Conservation (phyloP, 2,888 invertebrate species). For the Microplitis manilae region DNA sequence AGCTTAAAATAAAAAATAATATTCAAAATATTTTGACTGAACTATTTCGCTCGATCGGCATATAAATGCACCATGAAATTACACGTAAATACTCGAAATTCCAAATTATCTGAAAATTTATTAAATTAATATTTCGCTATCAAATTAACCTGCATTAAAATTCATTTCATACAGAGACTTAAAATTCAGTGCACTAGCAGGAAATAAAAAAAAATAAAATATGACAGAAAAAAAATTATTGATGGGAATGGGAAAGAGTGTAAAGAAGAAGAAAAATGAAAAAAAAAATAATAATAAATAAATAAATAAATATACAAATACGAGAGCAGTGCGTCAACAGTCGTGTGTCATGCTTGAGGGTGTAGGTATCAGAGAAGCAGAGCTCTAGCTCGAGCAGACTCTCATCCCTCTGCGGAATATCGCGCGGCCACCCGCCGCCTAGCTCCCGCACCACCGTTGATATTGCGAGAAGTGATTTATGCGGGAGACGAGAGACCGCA, state of each 20-base stretch:
- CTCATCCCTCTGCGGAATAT: constrained; percentile 31
- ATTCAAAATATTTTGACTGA: not conserved
- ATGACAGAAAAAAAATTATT: not conserved
- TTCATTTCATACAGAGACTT: not conserved
- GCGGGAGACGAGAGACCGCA: constrained; percentile 62
- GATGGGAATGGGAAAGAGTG: not conserved
- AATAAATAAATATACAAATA: not conserved
- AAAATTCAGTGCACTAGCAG: not conserved
- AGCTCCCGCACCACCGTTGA: constrained; percentile 53
- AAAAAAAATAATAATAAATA: too few species aligned
- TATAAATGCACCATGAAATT: not conserved
- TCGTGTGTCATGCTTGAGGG: constrained; percentile 24
- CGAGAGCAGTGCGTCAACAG: constrained; percentile 25
- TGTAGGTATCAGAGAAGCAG: constrained; percentile 7
- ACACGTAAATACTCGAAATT: not conserved
- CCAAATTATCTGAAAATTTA: not conserved
- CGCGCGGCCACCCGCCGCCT: constrained; percentile 37
- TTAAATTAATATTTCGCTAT: not conserved
- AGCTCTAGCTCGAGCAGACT: not conserved
- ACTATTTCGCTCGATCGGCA: not conserved
- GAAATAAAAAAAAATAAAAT: constrained; percentile 5
- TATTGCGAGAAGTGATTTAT: constrained; percentile 68
- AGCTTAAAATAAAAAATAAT: not conserved
- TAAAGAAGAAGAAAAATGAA: not conserved
- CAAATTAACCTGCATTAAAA: not conserved